phyloP scores from a whole-genome alignment of 1,140 invertebrate genomes.

The Drosophila teissieri region DNA sequence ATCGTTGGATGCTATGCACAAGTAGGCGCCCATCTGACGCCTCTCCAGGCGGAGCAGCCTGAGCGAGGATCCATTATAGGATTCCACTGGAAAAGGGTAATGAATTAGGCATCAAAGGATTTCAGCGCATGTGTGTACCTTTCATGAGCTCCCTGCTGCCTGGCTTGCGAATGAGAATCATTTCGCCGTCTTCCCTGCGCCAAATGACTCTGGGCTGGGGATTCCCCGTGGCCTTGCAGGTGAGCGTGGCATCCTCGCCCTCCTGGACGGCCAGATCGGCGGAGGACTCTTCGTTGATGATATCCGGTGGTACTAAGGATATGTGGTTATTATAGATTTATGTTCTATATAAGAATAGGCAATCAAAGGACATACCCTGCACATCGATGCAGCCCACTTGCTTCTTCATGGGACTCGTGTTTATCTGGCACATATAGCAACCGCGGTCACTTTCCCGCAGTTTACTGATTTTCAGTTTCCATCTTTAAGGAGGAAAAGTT shows the following conservation, averaged over 20 bases:
- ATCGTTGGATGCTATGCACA: constrained; percentile 95
- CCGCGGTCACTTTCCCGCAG: constrained; percentile 90
- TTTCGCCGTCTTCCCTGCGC: constrained; percentile 89
- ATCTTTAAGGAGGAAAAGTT: constrained; percentile 66
- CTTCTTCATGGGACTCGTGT: constrained; percentile 94
- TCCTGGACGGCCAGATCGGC: constrained; percentile 91
- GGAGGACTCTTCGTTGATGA: constrained; percentile 91
- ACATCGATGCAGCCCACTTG: constrained; percentile 95
- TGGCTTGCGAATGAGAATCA: constrained; percentile 88
- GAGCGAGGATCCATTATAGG: constrained; percentile 90
- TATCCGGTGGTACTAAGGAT: constrained; percentile 90
- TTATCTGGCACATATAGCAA: constrained; percentile 95
- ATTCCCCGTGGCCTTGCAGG: constrained; percentile 91
- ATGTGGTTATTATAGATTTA: too few relatives aligned
- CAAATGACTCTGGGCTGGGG: constrained; percentile 89
- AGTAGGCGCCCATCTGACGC: constrained; percentile 93
- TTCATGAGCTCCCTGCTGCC: constrained; percentile 87
- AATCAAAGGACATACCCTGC: constrained; percentile 87
- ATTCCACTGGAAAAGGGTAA: constrained; percentile 86
- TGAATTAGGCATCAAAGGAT: neutral
- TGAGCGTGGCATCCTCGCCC: constrained; percentile 92
- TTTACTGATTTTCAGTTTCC: constrained; percentile 91
- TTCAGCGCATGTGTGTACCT: constrained; percentile 83
- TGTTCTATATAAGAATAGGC: rapidly evolving
- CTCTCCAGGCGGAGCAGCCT: constrained; percentile 91